These are phyloP conservation scores for Hydriomena furcata DNA, from an alignment of 2,888 invertebrate genomes.

Conservation along the genomic window DNA sequence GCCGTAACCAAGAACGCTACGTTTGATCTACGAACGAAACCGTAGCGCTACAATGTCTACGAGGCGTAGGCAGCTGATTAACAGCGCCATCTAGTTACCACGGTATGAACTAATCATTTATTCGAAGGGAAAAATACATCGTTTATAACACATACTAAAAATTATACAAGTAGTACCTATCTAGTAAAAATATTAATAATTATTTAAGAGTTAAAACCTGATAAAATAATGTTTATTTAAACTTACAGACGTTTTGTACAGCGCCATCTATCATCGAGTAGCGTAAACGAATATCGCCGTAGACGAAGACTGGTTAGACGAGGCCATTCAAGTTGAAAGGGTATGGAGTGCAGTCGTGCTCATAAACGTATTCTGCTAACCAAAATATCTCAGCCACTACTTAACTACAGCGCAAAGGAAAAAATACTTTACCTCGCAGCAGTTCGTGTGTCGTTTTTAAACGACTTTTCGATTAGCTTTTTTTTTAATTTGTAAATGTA, in stretches of 20 bases:
- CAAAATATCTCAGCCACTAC: too few species aligned
- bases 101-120: slow-evolving; percentile 6
- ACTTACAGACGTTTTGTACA: background rate
- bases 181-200: background rate
- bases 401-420: too few species aligned
- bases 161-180: too few species aligned
- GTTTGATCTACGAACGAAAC: background rate
- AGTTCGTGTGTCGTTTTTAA: too few species aligned
- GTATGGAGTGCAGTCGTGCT: slow-evolving; percentile 5
- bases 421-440: too few species aligned
- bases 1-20: background rate
- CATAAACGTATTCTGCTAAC: slow-evolving; percentile 4
- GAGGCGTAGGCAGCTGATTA: slow-evolving; percentile 11
- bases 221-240: background rate
- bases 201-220: background rate
- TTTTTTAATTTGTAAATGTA: too few species aligned
- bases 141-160: too few species aligned
- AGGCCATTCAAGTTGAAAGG: slow-evolving; percentile 5
- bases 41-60: slow-evolving; percentile 3
- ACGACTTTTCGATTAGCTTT: too few species aligned
- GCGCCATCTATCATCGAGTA: slow-evolving; percentile 60
- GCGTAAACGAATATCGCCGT: slow-evolving; percentile 24
- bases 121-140: too few species aligned
- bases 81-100: slow-evolving; percentile 20
- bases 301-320: slow-evolving; percentile 6